A percentile compares a stretch with the other conserved stretches of the same genome.
These are phyloP conservation scores for Oreonectes daqikongensis DNA, from an alignment of 2,797 vertebrate genomes.

Conservation along the genomic window DNA sequence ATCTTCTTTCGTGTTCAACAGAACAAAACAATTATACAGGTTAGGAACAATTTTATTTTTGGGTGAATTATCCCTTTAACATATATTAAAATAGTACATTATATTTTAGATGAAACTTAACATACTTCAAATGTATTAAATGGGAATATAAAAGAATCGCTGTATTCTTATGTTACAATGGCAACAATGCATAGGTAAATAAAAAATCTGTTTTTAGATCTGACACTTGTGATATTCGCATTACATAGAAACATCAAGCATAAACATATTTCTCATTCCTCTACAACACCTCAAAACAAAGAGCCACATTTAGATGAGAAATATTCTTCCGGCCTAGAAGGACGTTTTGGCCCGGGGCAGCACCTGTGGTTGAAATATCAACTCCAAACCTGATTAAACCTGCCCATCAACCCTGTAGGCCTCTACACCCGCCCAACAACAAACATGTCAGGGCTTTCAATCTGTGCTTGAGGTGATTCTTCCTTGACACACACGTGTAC, in stretches of 20 bases:
- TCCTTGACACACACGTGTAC: slow-evolving; percentile 11
- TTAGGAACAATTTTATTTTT: too few species aligned
- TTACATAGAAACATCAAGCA: slow-evolving; percentile 74
- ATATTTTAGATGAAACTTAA: too few species aligned
- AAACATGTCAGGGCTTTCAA: slow-evolving; percentile 59
- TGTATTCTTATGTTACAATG: background rate
- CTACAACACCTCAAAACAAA: slow-evolving; percentile 68
- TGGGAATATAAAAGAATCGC: too few species aligned
- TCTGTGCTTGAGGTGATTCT: slow-evolving; percentile 25
- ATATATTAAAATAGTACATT: too few species aligned
- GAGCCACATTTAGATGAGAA: slow-evolving; percentile 70
- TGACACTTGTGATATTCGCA: slow-evolving; percentile 72
- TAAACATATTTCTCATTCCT: slow-evolving; percentile 73
- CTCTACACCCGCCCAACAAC: slow-evolving; percentile 65
- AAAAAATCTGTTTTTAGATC: slow-evolving; percentile 68
- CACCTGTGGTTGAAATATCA: slow-evolving; percentile 73
- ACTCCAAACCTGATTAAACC: slow-evolving; percentile 75
- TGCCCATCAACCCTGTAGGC: slow-evolving; percentile 68
- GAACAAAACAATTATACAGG: too few species aligned
- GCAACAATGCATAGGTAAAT: slow-evolving; percentile 54
- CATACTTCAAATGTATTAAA: too few species aligned
- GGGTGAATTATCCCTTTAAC: too few species aligned
- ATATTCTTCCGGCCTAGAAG: slow-evolving; percentile 62
- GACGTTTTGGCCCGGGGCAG: slow-evolving; percentile 64
- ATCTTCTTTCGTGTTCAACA: too few species aligned